Percentiles rank a stretch among this genome's conserved stretches.
phyloP scores from a whole-genome alignment of 2,888 invertebrate genomes.

The Drosophila seclusa region DNA sequence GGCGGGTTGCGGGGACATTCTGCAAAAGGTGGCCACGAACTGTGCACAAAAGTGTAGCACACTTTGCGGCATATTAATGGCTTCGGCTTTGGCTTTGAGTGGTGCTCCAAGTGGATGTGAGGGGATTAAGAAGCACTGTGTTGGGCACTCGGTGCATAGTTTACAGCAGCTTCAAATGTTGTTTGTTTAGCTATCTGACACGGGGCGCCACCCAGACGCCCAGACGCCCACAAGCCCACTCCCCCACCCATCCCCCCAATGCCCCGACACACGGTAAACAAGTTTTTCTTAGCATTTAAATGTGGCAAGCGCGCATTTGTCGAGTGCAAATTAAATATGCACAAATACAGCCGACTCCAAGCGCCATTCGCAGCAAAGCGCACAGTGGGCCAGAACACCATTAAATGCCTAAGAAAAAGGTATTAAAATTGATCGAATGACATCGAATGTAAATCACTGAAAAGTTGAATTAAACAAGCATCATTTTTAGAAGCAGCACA shows the following conservation, averaged over 20 bases:
- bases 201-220: slow-evolving; percentile 13
- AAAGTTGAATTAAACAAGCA: not conserved
- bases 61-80: slow-evolving; percentile 68
- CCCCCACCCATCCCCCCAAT: not conserved
- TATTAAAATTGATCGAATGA: not conserved
- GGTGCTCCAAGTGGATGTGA: not conserved
- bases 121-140: not conserved
- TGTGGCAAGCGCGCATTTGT: slow-evolving; percentile 64
- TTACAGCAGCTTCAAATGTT: slow-evolving; percentile 49
- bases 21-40: slow-evolving; percentile 32
- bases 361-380: slow-evolving; percentile 29
- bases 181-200: slow-evolving; percentile 56
- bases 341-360: slow-evolving; percentile 49
- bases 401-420: not conserved
- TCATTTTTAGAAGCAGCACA: not conserved
- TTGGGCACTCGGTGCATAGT: slow-evolving; percentile 44
- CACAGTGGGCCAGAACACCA: slow-evolving; percentile 22
- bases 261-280: not conserved
- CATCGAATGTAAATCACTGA: not conserved
- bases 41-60: slow-evolving; percentile 49
- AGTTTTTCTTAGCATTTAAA: slow-evolving; percentile 38
- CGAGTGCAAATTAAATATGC: slow-evolving; percentile 80
- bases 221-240: not conserved
- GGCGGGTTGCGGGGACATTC: not conserved
- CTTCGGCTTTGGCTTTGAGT: slow-evolving; percentile 37